Conservation (phyloP, 2,797 vertebrate genomes). For the Lycodopsis pacificus region DNA sequence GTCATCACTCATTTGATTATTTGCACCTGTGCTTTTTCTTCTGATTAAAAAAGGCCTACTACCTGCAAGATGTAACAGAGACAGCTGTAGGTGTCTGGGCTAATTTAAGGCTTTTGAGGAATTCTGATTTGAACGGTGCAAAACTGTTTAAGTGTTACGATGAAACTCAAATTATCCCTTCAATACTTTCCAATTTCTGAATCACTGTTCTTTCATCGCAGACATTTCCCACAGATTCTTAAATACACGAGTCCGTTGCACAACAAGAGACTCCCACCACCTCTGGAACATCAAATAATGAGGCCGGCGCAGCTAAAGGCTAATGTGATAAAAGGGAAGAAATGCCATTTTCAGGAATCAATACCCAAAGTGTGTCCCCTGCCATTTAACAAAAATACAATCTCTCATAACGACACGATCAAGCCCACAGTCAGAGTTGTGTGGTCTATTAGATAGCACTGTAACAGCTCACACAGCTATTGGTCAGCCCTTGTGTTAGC, state of each 20-base stretch:
- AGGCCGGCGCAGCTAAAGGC: neutral
- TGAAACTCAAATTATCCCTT: neutral
- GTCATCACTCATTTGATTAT: neutral
- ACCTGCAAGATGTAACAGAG: neutral
- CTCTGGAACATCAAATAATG: neutral
- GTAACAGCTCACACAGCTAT: neutral
- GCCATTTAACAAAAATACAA: neutral
- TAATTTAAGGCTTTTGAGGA: neutral
- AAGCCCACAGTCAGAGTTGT: neutral
- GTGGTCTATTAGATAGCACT: neutral
- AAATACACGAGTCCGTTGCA: neutral
- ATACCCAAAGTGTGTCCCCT: neutral
- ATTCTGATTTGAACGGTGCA: neutral
- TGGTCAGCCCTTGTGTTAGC: neutral
- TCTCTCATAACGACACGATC: neutral
- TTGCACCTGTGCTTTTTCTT: neutral
- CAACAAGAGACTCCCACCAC: neutral
- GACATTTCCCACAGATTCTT: neutral
- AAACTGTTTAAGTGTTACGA: conserved; percentile 2
- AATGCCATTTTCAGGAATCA: neutral
- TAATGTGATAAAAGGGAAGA: neutral
- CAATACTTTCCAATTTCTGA: neutral
- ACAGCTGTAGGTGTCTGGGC: neutral
- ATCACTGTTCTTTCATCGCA: neutral
- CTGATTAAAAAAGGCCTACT: neutral